Evolutionary conservation across 2,888 invertebrate genomes (phyloP).

Genomic region (Heliconius ismenius): DNA sequence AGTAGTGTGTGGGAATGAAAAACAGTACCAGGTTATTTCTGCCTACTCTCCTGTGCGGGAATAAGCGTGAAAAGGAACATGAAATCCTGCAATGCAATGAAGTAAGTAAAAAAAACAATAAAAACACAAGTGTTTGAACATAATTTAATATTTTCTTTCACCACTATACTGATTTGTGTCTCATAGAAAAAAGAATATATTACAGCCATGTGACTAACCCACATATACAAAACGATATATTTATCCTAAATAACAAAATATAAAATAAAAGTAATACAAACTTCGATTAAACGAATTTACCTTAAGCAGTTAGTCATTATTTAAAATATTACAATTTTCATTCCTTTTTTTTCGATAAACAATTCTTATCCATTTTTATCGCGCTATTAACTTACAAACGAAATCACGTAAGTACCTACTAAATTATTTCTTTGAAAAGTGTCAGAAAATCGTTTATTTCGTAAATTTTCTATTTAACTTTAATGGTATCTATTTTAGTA

Average conservation of each 20-base stretch:
- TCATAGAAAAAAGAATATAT: constrained; percentile 52
- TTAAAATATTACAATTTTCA: background rate
- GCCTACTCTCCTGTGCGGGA: no score
- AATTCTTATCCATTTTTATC: no score
- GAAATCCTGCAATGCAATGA: no score
- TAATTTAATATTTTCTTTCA: constrained; percentile 48
- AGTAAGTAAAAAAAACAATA: background rate
- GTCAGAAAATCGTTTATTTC: background rate
- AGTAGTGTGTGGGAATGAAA: no score
- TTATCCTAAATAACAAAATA: constrained; percentile 25
- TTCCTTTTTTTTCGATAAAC: no score
- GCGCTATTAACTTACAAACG: no score
- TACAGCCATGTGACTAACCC: constrained; percentile 50
- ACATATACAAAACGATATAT: constrained; percentile 34
- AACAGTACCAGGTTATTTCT: no score
- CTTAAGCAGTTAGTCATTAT: background rate
- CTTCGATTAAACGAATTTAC: background rate
- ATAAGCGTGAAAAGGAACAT: no score
- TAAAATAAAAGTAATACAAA: background rate
- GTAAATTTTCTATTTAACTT: background rate
- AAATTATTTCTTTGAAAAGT: background rate
- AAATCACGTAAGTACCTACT: background rate
- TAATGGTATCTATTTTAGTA: constrained; percentile 16
- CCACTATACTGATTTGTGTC: constrained; percentile 54
- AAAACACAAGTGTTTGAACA: constrained; percentile 44